Evolutionary conservation across 2,113 vertebrate genomes (phyloP), one percentile per base, ranked within the genome.

Genomic region (Mirza zaza): DNA sequence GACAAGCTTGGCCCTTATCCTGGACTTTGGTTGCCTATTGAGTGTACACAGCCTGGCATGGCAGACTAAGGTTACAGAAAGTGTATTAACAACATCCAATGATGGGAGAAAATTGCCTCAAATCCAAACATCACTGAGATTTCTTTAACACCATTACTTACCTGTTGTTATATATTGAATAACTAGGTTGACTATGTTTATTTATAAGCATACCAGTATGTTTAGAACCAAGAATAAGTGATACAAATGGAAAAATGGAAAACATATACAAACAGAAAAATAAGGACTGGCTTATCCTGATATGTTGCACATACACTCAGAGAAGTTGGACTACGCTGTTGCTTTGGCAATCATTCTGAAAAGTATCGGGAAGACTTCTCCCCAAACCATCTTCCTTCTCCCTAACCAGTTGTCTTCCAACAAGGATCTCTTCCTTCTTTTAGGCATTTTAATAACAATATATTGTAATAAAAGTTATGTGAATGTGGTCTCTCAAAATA

Each of bases 1-100:
- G 65, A 90, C 2, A 29, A 92, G 75, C 63, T 87, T 96, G 97
- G 92, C 91, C 42, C 29, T 3, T 2, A 63, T 63, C 91, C 91
- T 94, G 63, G 91, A 73, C 71, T 94, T 80, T 17, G 82, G 67
- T 83, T 92, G 45, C 89, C 75, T 93, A 45, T 48, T 77, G 36
- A 82, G 23, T 23, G 11, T 4, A 12, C 48, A 91, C 59, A 82
- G n/a, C 25, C 39, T 68, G 42, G 76, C 9, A 21, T 12, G 21
- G 25, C 68, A 93, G 55, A 29, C 21, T 29, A 52, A 76, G 21
- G 25, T 80, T 42, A 61, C 17, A 21, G 63, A 77, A 68, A 90
- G 81, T 42, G 13, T 15, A 90, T 29, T 57, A 6, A 52, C 81
- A 88, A 90, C 9, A 5, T 36, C 81, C 88, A 73, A 4, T 11